Conservation (phyloP, 1,140 invertebrate species). For the Coboldia fuscipes region DNA sequence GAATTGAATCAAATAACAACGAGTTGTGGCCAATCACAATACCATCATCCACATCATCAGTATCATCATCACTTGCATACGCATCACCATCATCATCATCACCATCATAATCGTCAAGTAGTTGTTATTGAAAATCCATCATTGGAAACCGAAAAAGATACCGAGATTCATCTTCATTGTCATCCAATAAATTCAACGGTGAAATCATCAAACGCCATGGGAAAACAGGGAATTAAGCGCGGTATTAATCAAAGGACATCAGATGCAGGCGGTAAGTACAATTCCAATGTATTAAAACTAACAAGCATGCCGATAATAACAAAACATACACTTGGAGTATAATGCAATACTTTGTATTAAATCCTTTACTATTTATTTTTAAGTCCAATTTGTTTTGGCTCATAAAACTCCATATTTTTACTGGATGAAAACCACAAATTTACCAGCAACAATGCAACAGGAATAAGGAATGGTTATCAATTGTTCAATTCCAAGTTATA, state of each 20-base stretch:
- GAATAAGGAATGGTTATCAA: no score
- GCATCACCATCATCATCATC: constrained; percentile 5
- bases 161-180: not conserved
- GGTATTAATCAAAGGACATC: constrained; percentile 7
- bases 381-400: no score
- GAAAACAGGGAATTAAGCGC: constrained; percentile 19
- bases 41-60: constrained; percentile 4
- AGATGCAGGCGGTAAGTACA: constrained; percentile 2
- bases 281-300: not conserved
- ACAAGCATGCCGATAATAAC: no score
- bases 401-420: no score
- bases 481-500: no score
- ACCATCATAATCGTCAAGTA: constrained; percentile 5
- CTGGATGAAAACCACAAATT: no score
- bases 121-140: not conserved
- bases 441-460: no score
- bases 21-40: constrained; percentile 4
- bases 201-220: constrained; percentile 12
- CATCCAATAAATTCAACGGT: not conserved
- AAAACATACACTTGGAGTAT: no score
- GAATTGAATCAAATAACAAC: constrained; percentile 8
- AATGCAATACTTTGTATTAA: no score
- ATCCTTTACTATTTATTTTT: no score
- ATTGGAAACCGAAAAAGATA: not conserved
- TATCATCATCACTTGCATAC: constrained; percentile 5